Conservation (phyloP, 1,140 invertebrate species). For the Druon quercuslanigerum region DNA sequence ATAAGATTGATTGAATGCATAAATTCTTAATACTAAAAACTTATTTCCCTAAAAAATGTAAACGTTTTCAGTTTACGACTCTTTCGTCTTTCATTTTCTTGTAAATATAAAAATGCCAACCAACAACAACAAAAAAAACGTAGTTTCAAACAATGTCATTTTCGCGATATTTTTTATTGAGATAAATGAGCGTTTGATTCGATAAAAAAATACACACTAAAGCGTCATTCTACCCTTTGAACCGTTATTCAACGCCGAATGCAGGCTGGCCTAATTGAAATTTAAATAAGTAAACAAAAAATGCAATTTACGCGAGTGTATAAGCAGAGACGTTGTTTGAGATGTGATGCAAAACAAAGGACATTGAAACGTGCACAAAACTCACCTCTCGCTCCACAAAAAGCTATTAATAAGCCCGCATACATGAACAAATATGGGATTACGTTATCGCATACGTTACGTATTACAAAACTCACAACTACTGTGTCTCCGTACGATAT, state of each 20-base stretch:
- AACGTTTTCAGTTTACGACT: too few species aligned
- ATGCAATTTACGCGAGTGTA: conserved; percentile 21
- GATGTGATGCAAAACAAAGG: conserved; percentile 24
- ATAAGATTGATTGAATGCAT: too few species aligned
- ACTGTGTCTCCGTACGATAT: conserved; percentile 17
- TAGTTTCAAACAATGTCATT: too few species aligned
- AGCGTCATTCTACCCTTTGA: conserved; percentile 28
- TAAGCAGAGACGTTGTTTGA: background rate
- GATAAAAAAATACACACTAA: background rate
- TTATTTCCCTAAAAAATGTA: too few species aligned
- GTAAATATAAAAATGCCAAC: background rate
- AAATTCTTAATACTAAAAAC: too few species aligned
- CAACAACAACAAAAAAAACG: too few species aligned
- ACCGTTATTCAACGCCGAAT: conserved; percentile 22
- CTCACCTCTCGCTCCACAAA: conserved; percentile 22
- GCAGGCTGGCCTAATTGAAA: conserved; percentile 12
- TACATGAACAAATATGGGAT: conserved; percentile 29
- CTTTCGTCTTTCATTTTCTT: too few species aligned
- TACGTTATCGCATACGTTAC: conserved; percentile 16
- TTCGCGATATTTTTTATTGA: background rate
- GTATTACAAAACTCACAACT: conserved; percentile 16
- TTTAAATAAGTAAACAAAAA: conserved; percentile 8
- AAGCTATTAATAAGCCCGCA: conserved; percentile 30
- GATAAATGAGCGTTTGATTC: background rate
- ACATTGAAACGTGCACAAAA: conserved; percentile 23